A percentile compares a stretch with the other conserved stretches of the same genome.
Evolutionary conservation across 2,888 invertebrate genomes (phyloP).

Genomic region (Hyalella azteca): DNA sequence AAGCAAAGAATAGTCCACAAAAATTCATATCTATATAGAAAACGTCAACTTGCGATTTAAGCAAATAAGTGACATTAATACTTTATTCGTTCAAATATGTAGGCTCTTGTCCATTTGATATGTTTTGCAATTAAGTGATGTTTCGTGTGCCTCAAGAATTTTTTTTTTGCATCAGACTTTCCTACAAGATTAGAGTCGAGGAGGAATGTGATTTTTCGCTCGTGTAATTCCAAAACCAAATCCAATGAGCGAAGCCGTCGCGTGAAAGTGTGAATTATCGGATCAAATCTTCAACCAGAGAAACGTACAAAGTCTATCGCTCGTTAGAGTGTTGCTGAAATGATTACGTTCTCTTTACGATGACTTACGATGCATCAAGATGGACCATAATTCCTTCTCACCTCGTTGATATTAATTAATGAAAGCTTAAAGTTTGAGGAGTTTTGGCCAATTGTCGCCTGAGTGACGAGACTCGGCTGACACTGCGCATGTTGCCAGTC

Average conservation of each 20-base stretch:
- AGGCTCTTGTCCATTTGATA: too few species aligned
- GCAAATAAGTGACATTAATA: too few species aligned
- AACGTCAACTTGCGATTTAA: too few species aligned
- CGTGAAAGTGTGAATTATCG: conserved; percentile 28
- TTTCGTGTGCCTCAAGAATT: background rate
- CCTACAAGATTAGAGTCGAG: background rate
- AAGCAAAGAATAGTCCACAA: too few species aligned
- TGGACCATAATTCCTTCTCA: conserved; percentile 1
- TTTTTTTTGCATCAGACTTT: background rate
- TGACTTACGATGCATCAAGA: conserved; percentile 23
- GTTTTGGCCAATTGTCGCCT: conserved; percentile 15
- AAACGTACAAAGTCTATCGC: background rate
- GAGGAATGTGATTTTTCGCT: conserved; percentile 29
- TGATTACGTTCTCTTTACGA: background rate
- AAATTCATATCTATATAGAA: too few species aligned
- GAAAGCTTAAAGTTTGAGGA: conserved; percentile 34
- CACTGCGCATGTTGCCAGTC: conserved; percentile 24
- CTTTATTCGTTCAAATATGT: too few species aligned
- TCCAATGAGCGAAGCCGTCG: conserved; percentile 22
- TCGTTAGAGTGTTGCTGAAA: background rate
- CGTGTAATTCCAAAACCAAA: conserved; percentile 30
- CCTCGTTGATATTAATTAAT: conserved; percentile 34
- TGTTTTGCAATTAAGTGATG: conserved; percentile 11
- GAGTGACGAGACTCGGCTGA: background rate
- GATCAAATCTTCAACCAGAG: background rate